Conservation (phyloP, 1,140 invertebrate genomes). For the Lepidurus couesii region DNA sequence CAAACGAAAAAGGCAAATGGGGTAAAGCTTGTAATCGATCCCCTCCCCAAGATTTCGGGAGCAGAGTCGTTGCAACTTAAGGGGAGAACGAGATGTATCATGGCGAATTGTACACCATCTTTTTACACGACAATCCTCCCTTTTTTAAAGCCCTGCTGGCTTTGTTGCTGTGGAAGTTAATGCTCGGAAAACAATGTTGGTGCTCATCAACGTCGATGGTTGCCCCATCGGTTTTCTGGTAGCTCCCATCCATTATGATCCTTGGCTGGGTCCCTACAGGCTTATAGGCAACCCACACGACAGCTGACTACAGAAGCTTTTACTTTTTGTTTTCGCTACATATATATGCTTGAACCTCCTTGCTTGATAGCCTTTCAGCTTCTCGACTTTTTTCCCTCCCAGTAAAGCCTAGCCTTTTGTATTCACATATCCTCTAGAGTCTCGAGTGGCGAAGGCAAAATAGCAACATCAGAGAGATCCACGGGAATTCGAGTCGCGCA, state of each 20-base stretch:
- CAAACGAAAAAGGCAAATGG: background rate
- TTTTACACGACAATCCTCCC: constrained; percentile 7
- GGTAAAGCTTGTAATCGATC: constrained; percentile 1
- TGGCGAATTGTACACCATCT: background rate
- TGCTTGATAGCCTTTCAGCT: constrained; percentile 13
- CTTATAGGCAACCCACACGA: constrained; percentile 17
- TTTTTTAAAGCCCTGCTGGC: background rate
- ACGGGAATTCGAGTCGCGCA: background rate
- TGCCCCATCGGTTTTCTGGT: constrained; percentile 14
- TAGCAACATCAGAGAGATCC: background rate
- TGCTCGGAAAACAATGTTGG: constrained; percentile 21
- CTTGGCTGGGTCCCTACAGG: background rate
- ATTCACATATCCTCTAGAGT: background rate
- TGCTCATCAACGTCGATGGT: constrained; percentile 7
- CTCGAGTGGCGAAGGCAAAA: constrained; percentile 13
- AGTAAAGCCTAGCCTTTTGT: background rate
- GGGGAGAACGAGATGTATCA: background rate
- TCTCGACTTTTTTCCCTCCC: background rate
- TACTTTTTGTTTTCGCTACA: background rate
- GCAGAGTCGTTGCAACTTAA: background rate
- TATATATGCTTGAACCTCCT: background rate
- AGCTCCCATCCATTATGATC: constrained; percentile 11
- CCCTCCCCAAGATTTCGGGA: background rate
- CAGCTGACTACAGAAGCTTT: background rate
- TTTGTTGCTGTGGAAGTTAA: background rate